Base-by-base conservation (phyloP, 2,113 vertebrate species). In the Oreotrochilus melanogaster region DNA sequence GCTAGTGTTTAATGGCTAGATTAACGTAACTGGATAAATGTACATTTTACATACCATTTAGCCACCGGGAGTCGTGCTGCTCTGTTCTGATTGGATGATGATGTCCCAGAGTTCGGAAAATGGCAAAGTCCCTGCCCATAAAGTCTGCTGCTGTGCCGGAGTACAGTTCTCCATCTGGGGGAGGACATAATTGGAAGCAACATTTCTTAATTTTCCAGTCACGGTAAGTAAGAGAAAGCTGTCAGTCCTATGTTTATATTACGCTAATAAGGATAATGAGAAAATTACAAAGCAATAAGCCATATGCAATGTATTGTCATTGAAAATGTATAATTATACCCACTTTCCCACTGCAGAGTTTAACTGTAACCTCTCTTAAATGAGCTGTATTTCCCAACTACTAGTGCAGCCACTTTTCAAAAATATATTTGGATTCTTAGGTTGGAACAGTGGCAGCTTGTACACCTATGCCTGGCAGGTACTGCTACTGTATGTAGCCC, bases 91-190 rank as follows among this genome's bases (percentile, higher is more conserved):
- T 99, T 86, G 99, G 99, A 89, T 99, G 99, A 95, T 99, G 99
- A 84, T 98, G 98, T 60, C 99, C 99, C 58, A 99, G 98, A 50
- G 99, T 99, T 79, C 99, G 98, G 97, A 99, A 99, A 96, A 99
- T 99, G 79, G 99, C 99, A 96, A 99, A 99, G 93, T 99, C 99
- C 92, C 99, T 97, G 79, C 99, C 99, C 99, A 99, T 99, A 96
- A 99, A 99, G 97, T 99, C 99, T 61, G 99, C 99, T 11, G 99
- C 99, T 16, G 99, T 99, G 79, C 99, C 99, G 24, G 99, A 99
- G 88, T 99, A 99, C 86, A 99, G 94, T 53, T 99, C 99, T 61
- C 99, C 99, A 97, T 99, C 99, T 99, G 96, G 54, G 74, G 96
- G 53, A 92, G 58, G 81, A 95, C 24, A 71, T 87, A 96, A 96